A percentile compares a stretch with the other conserved stretches of the same genome.
These are phyloP conservation scores for Eulemur rubriventer DNA, from an alignment of 2,797 vertebrate species.

Conservation along the genomic window DNA sequence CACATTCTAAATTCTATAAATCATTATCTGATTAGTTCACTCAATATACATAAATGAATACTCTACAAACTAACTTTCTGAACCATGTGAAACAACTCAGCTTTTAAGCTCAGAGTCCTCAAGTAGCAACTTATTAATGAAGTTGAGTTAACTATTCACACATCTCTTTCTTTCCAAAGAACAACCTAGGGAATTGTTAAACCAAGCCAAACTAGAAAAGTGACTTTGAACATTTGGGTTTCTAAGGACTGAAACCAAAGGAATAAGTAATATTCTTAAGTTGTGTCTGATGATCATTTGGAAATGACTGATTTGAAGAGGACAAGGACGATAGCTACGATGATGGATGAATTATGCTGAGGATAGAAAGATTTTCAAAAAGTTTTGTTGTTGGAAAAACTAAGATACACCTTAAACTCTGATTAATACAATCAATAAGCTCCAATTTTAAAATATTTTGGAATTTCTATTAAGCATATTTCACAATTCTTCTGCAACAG, in stretches of 20 bases:
- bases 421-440: neutral
- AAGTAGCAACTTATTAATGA: constrained; percentile 55
- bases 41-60: neutral
- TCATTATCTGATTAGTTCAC: neutral
- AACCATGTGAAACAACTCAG: constrained; percentile 24
- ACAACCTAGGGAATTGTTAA: constrained; percentile 31
- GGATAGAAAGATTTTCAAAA: neutral
- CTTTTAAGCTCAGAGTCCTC: neutral
- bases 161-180: constrained; percentile 45
- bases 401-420: neutral
- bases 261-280: constrained; percentile 24
- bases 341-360: neutral
- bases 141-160: constrained; percentile 52
- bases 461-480: constrained; percentile 9
- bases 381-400: neutral
- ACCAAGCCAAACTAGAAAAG: constrained; percentile 26
- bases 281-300: neutral
- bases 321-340: neutral
- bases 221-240: constrained; percentile 22
- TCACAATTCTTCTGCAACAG: neutral
- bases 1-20: neutral
- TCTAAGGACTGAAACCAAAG: constrained; percentile 1
- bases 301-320: neutral
- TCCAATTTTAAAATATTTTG: neutral
- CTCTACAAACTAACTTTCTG: neutral